Conservation (phyloP, 1,140 invertebrate species). For the Cardiocondyla obscurior region DNA sequence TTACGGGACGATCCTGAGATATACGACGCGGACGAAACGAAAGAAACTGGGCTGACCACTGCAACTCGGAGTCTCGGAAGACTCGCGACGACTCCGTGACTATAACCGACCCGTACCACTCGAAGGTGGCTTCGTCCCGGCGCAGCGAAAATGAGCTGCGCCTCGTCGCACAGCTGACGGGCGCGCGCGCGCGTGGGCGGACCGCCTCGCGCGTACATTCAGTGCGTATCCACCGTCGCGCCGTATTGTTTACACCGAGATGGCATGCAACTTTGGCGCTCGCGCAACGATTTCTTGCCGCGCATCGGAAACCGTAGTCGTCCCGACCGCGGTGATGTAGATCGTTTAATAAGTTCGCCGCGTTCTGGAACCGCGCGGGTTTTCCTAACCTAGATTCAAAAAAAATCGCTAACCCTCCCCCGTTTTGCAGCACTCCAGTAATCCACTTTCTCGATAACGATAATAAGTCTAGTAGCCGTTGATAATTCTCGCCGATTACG, state of each 20-base stretch:
- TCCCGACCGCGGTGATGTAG: neutral
- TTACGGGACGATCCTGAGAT: neutral
- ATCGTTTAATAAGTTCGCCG: neutral
- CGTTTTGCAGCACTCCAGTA: too few species aligned
- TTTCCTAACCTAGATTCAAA: neutral
- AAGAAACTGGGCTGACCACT: too few species aligned
- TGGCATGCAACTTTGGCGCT: neutral
- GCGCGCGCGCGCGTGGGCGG: constrained; percentile 12
- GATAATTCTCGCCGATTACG: constrained; percentile 8
- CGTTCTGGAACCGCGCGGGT: neutral
- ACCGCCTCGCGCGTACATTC: neutral
- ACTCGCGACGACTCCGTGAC: constrained; percentile 28
- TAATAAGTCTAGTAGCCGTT: neutral
- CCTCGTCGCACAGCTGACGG: constrained; percentile 60
- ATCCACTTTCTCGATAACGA: neutral
- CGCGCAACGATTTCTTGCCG: neutral
- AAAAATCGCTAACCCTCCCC: neutral
- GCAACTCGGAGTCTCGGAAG: neutral
- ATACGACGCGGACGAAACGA: too few species aligned
- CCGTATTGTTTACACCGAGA: neutral
- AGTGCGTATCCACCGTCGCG: neutral
- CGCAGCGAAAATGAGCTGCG: constrained; percentile 37
- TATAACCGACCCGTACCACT: constrained; percentile 6
- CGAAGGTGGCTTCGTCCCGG: neutral
- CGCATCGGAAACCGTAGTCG: neutral